These are phyloP conservation scores for Heteropelma amictum DNA, from an alignment of 2,888 invertebrate species.

Conservation along the genomic window DNA sequence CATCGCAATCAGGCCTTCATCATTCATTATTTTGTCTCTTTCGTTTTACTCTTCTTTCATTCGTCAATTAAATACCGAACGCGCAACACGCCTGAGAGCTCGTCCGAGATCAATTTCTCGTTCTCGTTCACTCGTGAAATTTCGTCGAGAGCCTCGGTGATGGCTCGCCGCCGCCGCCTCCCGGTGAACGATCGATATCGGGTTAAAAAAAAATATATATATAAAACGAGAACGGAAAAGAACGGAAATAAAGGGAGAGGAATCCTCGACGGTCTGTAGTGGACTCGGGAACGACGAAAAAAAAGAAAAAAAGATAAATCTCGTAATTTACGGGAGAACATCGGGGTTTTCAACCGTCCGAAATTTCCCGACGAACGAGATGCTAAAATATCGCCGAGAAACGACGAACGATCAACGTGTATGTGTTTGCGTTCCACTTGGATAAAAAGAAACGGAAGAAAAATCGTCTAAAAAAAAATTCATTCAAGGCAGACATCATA, in stretches of 20 bases:
- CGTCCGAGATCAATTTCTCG: conserved; percentile 41
- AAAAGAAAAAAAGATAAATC: neutral
- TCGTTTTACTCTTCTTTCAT: neutral
- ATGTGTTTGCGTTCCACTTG: conserved; percentile 39
- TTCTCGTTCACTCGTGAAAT: conserved; percentile 36
- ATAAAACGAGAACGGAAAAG: neutral
- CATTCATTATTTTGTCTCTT: neutral
- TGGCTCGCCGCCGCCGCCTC: too few species aligned
- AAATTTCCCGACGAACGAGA: neutral
- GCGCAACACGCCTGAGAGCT: conserved; percentile 25
- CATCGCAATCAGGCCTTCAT: conserved; percentile 3
- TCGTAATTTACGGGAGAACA: neutral
- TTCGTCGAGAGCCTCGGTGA: conserved; percentile 24
- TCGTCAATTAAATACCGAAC: neutral
- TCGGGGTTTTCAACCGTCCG: conserved; percentile 19
- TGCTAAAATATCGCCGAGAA: conserved; percentile 15
- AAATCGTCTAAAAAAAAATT: conserved; percentile 35
- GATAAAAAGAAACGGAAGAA: too few species aligned
- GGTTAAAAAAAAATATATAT: conserved; percentile 4
- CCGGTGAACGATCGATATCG: conserved; percentile 32
- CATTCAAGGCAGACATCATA: conserved; percentile 51
- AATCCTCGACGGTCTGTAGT: neutral
- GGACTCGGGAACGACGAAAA: neutral
- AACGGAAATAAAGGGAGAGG: neutral
- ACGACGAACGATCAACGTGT: conserved; percentile 42